A percentile compares a stretch with the other conserved stretches of the same genome.
Conservation (phyloP, 1,140 invertebrate genomes). For the Anastrepha ludens region DNA sequence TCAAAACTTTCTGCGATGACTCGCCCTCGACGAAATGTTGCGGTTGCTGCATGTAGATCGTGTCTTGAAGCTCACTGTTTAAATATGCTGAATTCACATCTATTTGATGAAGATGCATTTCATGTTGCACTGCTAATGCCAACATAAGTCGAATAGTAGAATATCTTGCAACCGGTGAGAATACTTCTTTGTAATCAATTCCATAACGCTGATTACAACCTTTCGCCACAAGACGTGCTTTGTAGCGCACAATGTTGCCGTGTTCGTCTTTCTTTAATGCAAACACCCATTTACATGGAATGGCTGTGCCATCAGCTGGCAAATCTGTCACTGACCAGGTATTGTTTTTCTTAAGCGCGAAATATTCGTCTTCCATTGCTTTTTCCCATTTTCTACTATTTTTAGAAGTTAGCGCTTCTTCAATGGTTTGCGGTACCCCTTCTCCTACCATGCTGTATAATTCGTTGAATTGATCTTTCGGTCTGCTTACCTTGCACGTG, state of each 20-base stretch:
- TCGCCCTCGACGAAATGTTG: background rate
- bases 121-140: background rate
- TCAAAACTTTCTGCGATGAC: background rate
- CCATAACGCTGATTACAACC: slow-evolving; percentile 65
- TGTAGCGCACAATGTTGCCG: slow-evolving; percentile 65
- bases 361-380: slow-evolving; percentile 56
- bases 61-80: slow-evolving; percentile 43
- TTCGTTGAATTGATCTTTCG: no score
- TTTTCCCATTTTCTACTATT: background rate
- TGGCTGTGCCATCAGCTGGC: slow-evolving; percentile 60
- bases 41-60: slow-evolving; percentile 50
- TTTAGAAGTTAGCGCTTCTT: no score
- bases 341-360: slow-evolving; percentile 48
- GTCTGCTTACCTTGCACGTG: background rate
- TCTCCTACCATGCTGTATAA: no score
- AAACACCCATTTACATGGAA: slow-evolving; percentile 72
- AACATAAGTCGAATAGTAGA: background rate
- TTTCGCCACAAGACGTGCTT: slow-evolving; percentile 72
- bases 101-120: slow-evolving; percentile 38
- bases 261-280: slow-evolving; percentile 66
- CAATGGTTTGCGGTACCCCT: no score
- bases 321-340: slow-evolving; percentile 59
- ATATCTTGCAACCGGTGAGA: slow-evolving; percentile 51
- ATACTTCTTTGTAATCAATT: slow-evolving; percentile 59
- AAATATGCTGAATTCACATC: slow-evolving; percentile 53